phyloP scores from a whole-genome alignment of 2,888 invertebrate genomes.

The Xylocampa areola region DNA sequence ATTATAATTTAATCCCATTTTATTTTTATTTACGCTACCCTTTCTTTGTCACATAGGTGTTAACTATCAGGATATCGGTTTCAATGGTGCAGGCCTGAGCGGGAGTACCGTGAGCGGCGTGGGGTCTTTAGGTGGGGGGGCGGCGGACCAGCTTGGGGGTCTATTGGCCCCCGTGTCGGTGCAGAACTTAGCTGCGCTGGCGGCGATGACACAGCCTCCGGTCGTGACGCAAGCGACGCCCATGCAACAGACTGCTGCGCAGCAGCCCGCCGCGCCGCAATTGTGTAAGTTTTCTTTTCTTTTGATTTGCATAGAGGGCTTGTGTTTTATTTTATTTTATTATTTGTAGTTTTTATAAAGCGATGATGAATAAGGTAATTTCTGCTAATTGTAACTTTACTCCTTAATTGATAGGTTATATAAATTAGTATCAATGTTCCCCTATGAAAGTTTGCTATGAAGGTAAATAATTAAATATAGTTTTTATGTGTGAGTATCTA shows the following conservation, averaged over 20 bases:
- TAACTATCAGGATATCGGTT: constrained; percentile 88
- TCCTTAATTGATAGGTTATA: background rate
- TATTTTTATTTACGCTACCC: constrained; percentile 58
- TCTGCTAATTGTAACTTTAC: constrained; percentile 4
- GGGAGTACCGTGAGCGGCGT: constrained; percentile 76
- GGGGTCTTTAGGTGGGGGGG: constrained; percentile 84
- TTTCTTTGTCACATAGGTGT: constrained; percentile 74
- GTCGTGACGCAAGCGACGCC: constrained; percentile 86
- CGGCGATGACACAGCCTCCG: constrained; percentile 93
- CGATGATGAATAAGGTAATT: too few species aligned
- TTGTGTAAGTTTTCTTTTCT: constrained; percentile 79
- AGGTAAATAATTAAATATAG: too few species aligned
- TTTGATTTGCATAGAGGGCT: constrained; percentile 41
- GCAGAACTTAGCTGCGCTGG: constrained; percentile 97
- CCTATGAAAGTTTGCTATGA: background rate
- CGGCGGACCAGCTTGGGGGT: constrained; percentile 96
- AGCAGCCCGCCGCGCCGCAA: constrained; percentile 76
- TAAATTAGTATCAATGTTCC: background rate
- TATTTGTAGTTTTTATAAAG: constrained; percentile 4
- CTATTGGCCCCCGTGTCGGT: constrained; percentile 95
- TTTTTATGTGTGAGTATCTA: too few species aligned
- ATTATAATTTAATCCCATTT: constrained; percentile 42
- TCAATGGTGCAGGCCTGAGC: constrained; percentile 87
- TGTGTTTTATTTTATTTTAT: constrained; percentile 24
- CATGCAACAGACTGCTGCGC: constrained; percentile 84